These are phyloP conservation scores for Loxodonta africana DNA, from an alignment of 2,113 vertebrate genomes.

Conservation along the genomic window DNA sequence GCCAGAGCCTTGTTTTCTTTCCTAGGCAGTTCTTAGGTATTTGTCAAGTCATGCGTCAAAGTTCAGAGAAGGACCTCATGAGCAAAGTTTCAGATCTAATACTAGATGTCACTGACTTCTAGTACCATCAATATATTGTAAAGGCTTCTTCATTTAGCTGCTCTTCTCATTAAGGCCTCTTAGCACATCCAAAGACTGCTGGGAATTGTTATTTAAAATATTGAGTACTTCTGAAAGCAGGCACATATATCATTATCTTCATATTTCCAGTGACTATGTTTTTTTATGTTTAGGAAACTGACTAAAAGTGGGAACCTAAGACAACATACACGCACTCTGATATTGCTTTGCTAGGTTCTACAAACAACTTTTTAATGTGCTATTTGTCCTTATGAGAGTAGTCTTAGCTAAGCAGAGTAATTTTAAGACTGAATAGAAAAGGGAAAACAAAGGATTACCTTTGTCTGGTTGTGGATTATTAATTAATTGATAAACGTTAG, in stretches of 20 bases:
- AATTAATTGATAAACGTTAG: slow-evolving; percentile 23
- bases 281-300: not conserved
- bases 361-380: not conserved
- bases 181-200: not conserved
- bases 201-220: slow-evolving; percentile 42
- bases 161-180: not conserved
- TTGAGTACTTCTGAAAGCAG: not conserved
- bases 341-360: not conserved
- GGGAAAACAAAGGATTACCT: slow-evolving; percentile 6
- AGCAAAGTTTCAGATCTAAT: slow-evolving; percentile 70
- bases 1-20: not conserved
- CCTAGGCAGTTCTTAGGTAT: slow-evolving; percentile 55
- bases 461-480: not conserved
- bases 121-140: not conserved
- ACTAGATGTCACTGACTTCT: not conserved
- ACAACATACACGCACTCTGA: not conserved
- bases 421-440: slow-evolving; percentile 52
- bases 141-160: not conserved
- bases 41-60: slow-evolving; percentile 61
- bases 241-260: not conserved
- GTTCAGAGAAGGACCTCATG: slow-evolving; percentile 33
- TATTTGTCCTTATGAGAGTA: not conserved
- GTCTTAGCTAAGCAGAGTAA: not conserved
- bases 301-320: not conserved
- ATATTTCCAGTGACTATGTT: not conserved